Conservation (phyloP, 92 coral and sea anemone genomes). For the Siderastrea radians region DNA sequence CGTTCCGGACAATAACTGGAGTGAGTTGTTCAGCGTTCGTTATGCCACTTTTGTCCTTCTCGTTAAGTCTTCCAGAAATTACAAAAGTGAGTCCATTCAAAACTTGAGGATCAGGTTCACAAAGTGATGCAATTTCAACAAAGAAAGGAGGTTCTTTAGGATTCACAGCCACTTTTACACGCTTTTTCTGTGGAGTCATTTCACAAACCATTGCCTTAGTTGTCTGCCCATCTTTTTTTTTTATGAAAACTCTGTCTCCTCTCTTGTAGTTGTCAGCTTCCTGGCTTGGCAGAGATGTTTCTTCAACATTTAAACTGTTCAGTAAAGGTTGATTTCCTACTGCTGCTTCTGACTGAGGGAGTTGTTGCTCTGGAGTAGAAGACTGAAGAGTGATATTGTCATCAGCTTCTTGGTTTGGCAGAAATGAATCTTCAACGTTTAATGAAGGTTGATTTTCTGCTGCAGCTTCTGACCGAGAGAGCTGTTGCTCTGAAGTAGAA, state of each 20-base stretch:
- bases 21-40: constrained; percentile 17
- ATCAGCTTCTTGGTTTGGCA: neutral
- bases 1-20: constrained; percentile 8
- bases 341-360: neutral
- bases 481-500: neutral
- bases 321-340: neutral
- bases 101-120: constrained; percentile 7
- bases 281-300: neutral
- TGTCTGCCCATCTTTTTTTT: neutral
- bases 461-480: neutral
- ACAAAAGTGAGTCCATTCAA: too few species aligned
- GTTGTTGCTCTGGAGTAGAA: constrained; percentile 1
- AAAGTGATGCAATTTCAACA: neutral
- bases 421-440: too few species aligned
- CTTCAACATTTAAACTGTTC: too few species aligned
- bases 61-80: too few species aligned
- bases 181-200: too few species aligned
- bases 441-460: too few species aligned
- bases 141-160: constrained; percentile 2
- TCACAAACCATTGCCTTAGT: neutral
- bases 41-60: constrained; percentile 31
- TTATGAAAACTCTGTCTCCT: neutral
- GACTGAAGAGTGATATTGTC: too few species aligned
- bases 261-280: constrained; percentile 8
- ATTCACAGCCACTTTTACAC: constrained; percentile 9